These are phyloP conservation scores for Micromussa lordhowensis DNA, from an alignment of 92 coral and sea anemone species.

Conservation along the genomic window DNA sequence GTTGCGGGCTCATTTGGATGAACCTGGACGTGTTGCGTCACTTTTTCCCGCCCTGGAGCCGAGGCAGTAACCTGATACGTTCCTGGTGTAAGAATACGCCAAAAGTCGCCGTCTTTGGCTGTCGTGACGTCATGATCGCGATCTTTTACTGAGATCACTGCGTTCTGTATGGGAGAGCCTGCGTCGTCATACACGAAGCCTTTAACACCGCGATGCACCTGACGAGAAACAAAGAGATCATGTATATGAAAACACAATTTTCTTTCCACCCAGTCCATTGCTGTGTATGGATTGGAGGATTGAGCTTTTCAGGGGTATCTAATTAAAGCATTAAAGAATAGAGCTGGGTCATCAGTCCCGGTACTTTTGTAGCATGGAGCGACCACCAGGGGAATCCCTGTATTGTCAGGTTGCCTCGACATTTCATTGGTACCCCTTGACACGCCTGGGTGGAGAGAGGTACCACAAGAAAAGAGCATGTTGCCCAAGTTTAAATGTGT, in stretches of 20 bases:
- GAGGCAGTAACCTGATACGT: constrained; percentile 81
- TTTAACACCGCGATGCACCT: constrained; percentile 93
- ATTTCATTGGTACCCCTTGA: too few relatives aligned
- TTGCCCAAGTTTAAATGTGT: background rate
- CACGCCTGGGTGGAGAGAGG: too few relatives aligned
- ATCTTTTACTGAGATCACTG: constrained; percentile 77
- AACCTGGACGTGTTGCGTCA: constrained; percentile 70
- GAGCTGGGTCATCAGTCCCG: too few relatives aligned
- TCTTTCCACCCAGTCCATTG: too few relatives aligned
- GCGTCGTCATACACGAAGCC: constrained; percentile 91
- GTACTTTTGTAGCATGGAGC: too few relatives aligned
- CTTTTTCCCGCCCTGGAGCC: constrained; percentile 78
- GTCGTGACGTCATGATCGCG: constrained; percentile 88
- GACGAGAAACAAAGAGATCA: background rate
- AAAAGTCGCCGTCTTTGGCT: constrained; percentile 93
- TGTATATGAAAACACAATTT: background rate
- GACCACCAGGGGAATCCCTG: too few relatives aligned
- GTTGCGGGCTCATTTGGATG: constrained; percentile 79
- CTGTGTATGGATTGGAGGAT: too few relatives aligned
- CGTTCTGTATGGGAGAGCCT: constrained; percentile 81
- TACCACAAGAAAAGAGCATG: too few relatives aligned
- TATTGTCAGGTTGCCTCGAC: too few relatives aligned
- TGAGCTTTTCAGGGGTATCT: too few relatives aligned
- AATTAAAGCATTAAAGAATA: too few relatives aligned
- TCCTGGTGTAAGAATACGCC: constrained; percentile 95